Evolutionary conservation across 1,140 invertebrate species (phyloP).

Genomic region (Antheraea mylitta): DNA sequence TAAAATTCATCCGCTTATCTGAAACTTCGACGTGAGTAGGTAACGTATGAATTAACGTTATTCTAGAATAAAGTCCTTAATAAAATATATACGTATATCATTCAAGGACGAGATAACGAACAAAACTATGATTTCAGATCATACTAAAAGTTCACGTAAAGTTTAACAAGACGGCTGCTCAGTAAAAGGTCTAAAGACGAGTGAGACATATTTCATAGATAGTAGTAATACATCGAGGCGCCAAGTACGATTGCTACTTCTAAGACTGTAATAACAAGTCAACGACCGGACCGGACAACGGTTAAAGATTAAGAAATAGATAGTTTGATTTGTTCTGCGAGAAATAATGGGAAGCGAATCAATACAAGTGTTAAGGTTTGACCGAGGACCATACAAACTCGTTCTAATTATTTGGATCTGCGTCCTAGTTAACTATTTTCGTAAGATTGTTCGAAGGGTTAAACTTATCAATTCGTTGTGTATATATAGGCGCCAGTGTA

Average conservation of each 20-base stretch:
- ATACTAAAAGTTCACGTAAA: neutral
- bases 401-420: neutral
- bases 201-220: slow-evolving; percentile 26
- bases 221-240: slow-evolving; percentile 45
- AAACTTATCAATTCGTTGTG: slow-evolving; percentile 21
- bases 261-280: slow-evolving; percentile 53
- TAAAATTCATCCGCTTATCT: too few relatives aligned
- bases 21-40: too few relatives aligned
- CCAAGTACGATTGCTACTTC: slow-evolving; percentile 55
- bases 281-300: slow-evolving; percentile 46
- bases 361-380: neutral
- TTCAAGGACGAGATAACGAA: neutral
- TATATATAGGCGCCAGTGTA: slow-evolving; percentile 41
- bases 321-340: slow-evolving; percentile 37
- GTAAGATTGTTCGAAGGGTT: slow-evolving; percentile 2
- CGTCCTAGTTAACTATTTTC: neutral
- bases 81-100: too few relatives aligned
- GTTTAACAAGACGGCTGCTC: neutral
- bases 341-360: slow-evolving; percentile 21
- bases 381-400: neutral
- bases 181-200: neutral
- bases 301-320: slow-evolving; percentile 54
- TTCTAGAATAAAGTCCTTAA: too few relatives aligned
- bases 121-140: neutral
- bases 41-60: too few relatives aligned